Evolutionary conservation across 2,797 vertebrate species (phyloP).

Genomic region (Dermochelys coriacea): DNA sequence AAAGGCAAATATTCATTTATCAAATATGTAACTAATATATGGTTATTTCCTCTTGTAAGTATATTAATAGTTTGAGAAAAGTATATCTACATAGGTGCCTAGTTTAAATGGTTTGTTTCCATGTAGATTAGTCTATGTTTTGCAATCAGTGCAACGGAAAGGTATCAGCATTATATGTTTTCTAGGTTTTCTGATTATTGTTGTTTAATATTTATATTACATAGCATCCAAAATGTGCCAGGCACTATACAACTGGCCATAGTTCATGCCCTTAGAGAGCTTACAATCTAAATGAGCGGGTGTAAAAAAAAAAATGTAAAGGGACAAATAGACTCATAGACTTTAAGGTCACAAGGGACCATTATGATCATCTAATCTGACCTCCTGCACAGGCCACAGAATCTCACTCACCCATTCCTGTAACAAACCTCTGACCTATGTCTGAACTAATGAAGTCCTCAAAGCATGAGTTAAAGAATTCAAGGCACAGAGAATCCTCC

Average conservation of each 20-base stretch:
- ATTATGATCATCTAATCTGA: too few relatives aligned
- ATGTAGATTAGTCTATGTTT: background rate
- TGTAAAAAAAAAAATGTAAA: too few relatives aligned
- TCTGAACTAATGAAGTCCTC: too few relatives aligned
- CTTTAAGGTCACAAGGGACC: too few relatives aligned
- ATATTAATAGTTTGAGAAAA: background rate
- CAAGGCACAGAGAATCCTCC: too few relatives aligned
- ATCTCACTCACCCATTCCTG: too few relatives aligned
- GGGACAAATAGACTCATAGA: too few relatives aligned
- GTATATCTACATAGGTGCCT: background rate
- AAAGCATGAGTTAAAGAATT: too few relatives aligned
- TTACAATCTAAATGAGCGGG: background rate
- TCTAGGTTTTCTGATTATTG: background rate
- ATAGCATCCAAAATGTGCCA: background rate
- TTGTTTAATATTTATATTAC: background rate
- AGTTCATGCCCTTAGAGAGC: constrained; percentile 15
- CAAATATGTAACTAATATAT: background rate
- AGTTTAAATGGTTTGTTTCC: background rate
- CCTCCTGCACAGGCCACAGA: too few relatives aligned
- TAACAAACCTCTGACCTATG: too few relatives aligned
- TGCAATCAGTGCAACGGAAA: background rate
- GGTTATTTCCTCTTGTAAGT: background rate
- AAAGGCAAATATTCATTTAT: background rate
- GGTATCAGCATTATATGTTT: background rate
- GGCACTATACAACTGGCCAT: too few relatives aligned